phyloP scores from a whole-genome alignment of 2,888 invertebrate species.

The Drosophila neotestacea region DNA sequence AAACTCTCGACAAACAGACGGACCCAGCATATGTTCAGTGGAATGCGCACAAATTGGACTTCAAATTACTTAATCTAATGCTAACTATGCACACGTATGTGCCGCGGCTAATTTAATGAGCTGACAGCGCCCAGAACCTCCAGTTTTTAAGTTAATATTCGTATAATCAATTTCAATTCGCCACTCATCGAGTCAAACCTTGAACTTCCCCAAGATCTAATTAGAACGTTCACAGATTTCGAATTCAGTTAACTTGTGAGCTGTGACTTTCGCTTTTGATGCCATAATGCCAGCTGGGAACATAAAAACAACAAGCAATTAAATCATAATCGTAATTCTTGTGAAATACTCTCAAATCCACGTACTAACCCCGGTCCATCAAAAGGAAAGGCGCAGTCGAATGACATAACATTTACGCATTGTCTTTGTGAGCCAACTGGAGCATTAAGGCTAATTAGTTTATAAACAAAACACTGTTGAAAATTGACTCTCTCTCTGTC shows the following conservation, averaged over 20 bases:
- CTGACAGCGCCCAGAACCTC: slow-evolving; percentile 58
- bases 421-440: slow-evolving; percentile 50
- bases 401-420: slow-evolving; percentile 61
- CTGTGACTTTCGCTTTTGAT: slow-evolving; percentile 70
- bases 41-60: slow-evolving; percentile 38
- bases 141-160: slow-evolving; percentile 13
- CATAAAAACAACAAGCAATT: slow-evolving; percentile 30
- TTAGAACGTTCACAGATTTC: slow-evolving; percentile 66
- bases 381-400: slow-evolving; percentile 43
- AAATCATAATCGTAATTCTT: slow-evolving; percentile 64
- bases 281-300: slow-evolving; percentile 19
- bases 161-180: slow-evolving; percentile 75
- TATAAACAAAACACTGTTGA: slow-evolving; percentile 38
- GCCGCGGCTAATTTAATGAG: slow-evolving; percentile 60
- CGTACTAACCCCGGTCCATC: slow-evolving; percentile 31
- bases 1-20: slow-evolving; percentile 3
- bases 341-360: slow-evolving; percentile 50
- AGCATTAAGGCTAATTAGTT: slow-evolving; percentile 80
- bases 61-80: slow-evolving; percentile 66
- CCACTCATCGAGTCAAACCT: slow-evolving; percentile 62
- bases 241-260: slow-evolving; percentile 6
- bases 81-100: slow-evolving; percentile 45
- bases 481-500: slow-evolving; percentile 11
- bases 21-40: slow-evolving; percentile 29
- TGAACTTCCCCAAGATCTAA: slow-evolving; percentile 63